phyloP scores from a whole-genome alignment of 2,888 invertebrate species.

The Andrena dorsata region DNA sequence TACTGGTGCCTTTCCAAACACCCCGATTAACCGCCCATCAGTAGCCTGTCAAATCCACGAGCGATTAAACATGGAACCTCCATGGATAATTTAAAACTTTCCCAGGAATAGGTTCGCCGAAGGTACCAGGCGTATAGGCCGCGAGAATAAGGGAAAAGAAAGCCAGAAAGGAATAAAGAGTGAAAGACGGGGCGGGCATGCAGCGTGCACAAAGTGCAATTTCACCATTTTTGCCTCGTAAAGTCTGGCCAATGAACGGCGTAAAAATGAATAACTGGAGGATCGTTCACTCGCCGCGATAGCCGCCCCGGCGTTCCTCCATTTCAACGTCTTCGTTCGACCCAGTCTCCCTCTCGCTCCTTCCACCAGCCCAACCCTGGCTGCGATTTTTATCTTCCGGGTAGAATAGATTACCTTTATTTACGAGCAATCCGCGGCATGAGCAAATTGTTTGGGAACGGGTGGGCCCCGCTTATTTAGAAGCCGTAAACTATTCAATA shows the following conservation, averaged over 20 bases:
- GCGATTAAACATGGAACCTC: too few relatives aligned
- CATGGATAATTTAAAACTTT: too few relatives aligned
- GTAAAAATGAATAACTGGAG: constrained; percentile 84
- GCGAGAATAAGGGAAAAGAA: constrained; percentile 40
- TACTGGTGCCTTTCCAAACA: too few relatives aligned
- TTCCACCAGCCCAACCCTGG: constrained; percentile 44
- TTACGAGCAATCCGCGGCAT: constrained; percentile 84
- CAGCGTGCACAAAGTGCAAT: constrained; percentile 82
- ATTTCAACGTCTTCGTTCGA: constrained; percentile 33
- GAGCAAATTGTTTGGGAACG: constrained; percentile 84
- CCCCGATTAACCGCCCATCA: too few relatives aligned
- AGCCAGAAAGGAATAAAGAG: constrained; percentile 39
- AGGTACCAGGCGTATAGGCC: not conserved
- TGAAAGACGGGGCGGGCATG: constrained; percentile 48
- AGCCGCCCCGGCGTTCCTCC: constrained; percentile 42
- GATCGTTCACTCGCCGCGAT: constrained; percentile 81
- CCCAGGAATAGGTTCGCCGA: too few relatives aligned
- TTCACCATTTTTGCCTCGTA: constrained; percentile 84
- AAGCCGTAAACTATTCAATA: constrained; percentile 84
- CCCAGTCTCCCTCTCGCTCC: constrained; percentile 1
- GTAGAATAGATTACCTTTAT: constrained; percentile 85
- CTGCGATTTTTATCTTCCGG: constrained; percentile 84
- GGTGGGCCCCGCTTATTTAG: constrained; percentile 82
- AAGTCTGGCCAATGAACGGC: constrained; percentile 83
- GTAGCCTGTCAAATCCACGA: too few relatives aligned